Evolutionary conservation across 2,113 vertebrate species (phyloP), one percentile per base, ranked within the genome.

Genomic region (Otolemur garnettii): DNA sequence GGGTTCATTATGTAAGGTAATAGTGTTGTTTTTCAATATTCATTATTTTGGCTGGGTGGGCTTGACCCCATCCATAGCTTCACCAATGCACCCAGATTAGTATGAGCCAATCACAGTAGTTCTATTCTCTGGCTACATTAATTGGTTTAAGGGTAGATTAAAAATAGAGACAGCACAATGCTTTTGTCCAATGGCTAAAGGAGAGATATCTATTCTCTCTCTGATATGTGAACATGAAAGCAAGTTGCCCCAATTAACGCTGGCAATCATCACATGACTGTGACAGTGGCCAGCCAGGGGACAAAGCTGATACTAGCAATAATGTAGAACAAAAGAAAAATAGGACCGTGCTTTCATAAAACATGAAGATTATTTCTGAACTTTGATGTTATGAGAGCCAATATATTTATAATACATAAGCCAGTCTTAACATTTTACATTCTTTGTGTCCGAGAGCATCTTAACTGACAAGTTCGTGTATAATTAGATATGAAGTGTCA

Each of bases 341-440:
- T 22, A 57, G 19, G 12, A 14, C 17, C 45, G 14, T 42, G 4
- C 17, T 64, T 42, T 74, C 26, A 75, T 26, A 18, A 77, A 95
- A 93, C 28, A 50, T 53, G 3, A 74, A 83, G 45, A 60, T 3
- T n/a, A 38, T 50, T 33, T 93, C 55, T 95, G 4, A 87, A 71
- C 4, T 79, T 90, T 88, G 84, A 13, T 24, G 4, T 88, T 45
- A 59, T 12, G 10, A 68, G 18, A 38, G 50, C 38, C 42, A 89
- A 89, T 30, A 72, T 4, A 92, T 60, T 83, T 91, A 45, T 80
- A 92, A 66, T 45, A 88, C 19, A 55, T 69, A 94, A 91, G 12
- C 13, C 14, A 80, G 3, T 78, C 42, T 82, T 18, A 79, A 60
- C 68, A 93, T 75, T 60, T 84, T 35, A 24, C 86, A 38, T 55